Evolutionary conservation across 2,797 vertebrate genomes (phyloP).

Genomic region (Discoglossus pictus): DNA sequence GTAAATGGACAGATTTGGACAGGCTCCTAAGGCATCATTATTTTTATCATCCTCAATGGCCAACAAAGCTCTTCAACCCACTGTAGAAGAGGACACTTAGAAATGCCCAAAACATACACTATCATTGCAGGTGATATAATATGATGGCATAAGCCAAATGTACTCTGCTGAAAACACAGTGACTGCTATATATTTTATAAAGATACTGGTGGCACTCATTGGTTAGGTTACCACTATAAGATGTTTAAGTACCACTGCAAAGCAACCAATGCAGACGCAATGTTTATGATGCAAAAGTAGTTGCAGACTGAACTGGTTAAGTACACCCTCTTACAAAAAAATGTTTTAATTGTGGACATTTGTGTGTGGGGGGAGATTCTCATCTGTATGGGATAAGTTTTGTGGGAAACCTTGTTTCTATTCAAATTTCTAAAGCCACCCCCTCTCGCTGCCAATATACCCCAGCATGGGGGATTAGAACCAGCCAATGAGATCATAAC

Average conservation of each 20-base stretch:
- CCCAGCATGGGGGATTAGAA: slow-evolving; percentile 49
- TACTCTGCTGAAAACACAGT: too few species aligned
- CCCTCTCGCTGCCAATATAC: slow-evolving; percentile 39
- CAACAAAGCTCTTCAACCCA: too few species aligned
- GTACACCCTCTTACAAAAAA: background rate
- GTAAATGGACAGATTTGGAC: too few species aligned
- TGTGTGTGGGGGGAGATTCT: slow-evolving; percentile 36
- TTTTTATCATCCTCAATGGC: too few species aligned
- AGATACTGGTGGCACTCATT: background rate
- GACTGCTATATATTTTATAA: too few species aligned
- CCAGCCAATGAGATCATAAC: slow-evolving; percentile 48
- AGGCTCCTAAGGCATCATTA: too few species aligned
- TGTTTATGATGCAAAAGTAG: background rate
- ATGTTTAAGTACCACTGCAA: background rate
- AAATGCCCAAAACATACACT: too few species aligned
- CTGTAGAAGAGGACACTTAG: too few species aligned
- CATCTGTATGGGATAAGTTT: slow-evolving; percentile 49
- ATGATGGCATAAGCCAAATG: too few species aligned
- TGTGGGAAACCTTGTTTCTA: slow-evolving; percentile 46
- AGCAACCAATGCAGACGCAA: background rate
- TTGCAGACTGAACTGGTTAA: slow-evolving; percentile 15
- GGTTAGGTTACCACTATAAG: background rate
- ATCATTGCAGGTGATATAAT: too few species aligned
- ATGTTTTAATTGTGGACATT: slow-evolving; percentile 19
- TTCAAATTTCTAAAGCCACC: slow-evolving; percentile 36